Evolutionary conservation across 1,140 invertebrate species (phyloP).

Genomic region (Tenebrio molitor): DNA sequence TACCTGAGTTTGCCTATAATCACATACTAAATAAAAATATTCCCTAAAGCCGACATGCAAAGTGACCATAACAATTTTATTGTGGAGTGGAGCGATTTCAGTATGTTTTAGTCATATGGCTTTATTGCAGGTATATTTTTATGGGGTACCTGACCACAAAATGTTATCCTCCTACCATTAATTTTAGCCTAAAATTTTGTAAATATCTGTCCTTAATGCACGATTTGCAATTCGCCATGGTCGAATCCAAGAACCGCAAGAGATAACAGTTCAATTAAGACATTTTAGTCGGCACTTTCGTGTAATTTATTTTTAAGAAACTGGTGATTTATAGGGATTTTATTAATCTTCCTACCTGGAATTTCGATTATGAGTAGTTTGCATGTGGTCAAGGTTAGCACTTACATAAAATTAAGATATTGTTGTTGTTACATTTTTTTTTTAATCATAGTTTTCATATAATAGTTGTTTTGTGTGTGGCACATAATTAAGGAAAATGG

Average conservation of each 20-base stretch:
- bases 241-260: not conserved
- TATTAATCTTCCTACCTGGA: constrained; percentile 13
- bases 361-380: constrained; percentile 19
- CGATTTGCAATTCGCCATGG: no score
- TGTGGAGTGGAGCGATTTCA: not conserved
- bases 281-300: constrained; percentile 9
- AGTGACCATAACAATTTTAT: not conserved
- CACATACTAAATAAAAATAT: no score
- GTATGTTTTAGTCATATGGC: not conserved
- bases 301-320: constrained; percentile 9
- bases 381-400: constrained; percentile 8
- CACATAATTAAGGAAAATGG: not conserved
- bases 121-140: not conserved
- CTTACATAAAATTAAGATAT: constrained; percentile 31
- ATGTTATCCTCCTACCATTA: no score
- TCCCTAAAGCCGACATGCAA: not conserved
- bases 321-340: not conserved
- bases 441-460: constrained; percentile 13
- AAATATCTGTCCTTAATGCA: no score
- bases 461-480: not conserved
- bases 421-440: constrained; percentile 1
- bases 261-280: not conserved
- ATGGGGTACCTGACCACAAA: not conserved
- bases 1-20: no score
- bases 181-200: not conserved